Evolutionary conservation across 2,797 vertebrate genomes (phyloP).

Genomic region (Pachyuromys duprasi): DNA sequence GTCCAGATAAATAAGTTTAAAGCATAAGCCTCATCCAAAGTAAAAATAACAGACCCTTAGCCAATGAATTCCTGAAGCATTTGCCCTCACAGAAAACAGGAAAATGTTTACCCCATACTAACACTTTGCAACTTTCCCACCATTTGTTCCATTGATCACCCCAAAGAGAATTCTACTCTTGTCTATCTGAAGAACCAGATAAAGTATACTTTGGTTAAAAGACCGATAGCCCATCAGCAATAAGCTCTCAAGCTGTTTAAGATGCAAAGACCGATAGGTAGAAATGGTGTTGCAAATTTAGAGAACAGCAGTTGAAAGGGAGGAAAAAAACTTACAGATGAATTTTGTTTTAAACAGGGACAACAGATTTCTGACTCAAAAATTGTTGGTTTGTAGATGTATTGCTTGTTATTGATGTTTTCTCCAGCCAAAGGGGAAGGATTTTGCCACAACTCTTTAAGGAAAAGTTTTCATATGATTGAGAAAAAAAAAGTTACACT

Average conservation of each 20-base stretch:
- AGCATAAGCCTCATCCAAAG: slow-evolving; percentile 6
- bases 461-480: not conserved
- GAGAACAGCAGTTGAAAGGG: not conserved
- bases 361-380: slow-evolving; percentile 13
- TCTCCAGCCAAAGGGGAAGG: not conserved
- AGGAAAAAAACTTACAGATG: not conserved
- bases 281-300: not conserved
- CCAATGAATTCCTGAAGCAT: slow-evolving; percentile 62
- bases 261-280: not conserved
- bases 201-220: not conserved
- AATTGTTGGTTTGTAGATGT: not conserved
- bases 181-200: slow-evolving; percentile 57
- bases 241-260: slow-evolving; percentile 27
- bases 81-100: slow-evolving; percentile 20
- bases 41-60: slow-evolving; percentile 38
- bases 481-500: not conserved
- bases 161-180: slow-evolving; percentile 52
- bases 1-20: slow-evolving; percentile 66
- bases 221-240: not conserved
- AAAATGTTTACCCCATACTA: slow-evolving; percentile 67
- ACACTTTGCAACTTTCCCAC: slow-evolving; percentile 57
- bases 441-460: not conserved
- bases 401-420: not conserved
- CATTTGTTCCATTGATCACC: slow-evolving; percentile 59
- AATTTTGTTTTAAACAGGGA: not conserved